Base-by-base conservation (phyloP, 2,113 vertebrate species). In the Gorilla gorilla region DNA sequence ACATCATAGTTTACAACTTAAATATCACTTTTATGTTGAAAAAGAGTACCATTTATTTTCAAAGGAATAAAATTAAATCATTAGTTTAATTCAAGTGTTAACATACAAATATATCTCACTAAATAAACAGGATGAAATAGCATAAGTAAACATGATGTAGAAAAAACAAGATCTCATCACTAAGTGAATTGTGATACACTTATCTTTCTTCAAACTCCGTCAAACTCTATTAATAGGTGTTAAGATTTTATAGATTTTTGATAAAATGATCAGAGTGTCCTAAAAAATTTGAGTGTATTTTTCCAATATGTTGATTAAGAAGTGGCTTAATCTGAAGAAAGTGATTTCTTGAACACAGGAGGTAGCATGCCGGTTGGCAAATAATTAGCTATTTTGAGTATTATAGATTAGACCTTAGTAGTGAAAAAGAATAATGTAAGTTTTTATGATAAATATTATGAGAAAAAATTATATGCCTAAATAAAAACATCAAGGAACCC, bases 211-310 rank as follows among this genome's bases (percentile, higher is more conserved):
- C 72, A 86, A 30, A 96, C 75, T 97, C 91, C 45, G 97, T 98
- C 96, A 97, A 97, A 98, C 94, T 93, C 87, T 98, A 97, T 98
- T 98, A 98, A 96, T 72, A 96, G 85, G 90, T 97, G 98, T 98
- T 98, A 94, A 87, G 96, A 97, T 96, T 97, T 97, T 84, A 97
- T 66, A 98, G 94, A 98, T 97, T 93, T 38, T 97, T 92, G 76
- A 95, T 81, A 92, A 96, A 90, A 90, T 89, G 20, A 66, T 89
- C 57, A 90, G 55, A 61, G 6, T 38, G 20, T 59, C 68, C 48
- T 79, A 14, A 88, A 22, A 89, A 50, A 35, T 68, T 72, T 89
- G 17, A 85, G 85, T 82, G 35, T 78, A 50, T 96, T 95, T 83
- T 96, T 89, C 55, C 59, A 90, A 70, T 40, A 80, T 18, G 50